Percentiles rank a stretch among this genome's conserved stretches.
These are phyloP conservation scores for Altica lythri DNA, from an alignment of 2,888 invertebrate species.

Conservation along the genomic window DNA sequence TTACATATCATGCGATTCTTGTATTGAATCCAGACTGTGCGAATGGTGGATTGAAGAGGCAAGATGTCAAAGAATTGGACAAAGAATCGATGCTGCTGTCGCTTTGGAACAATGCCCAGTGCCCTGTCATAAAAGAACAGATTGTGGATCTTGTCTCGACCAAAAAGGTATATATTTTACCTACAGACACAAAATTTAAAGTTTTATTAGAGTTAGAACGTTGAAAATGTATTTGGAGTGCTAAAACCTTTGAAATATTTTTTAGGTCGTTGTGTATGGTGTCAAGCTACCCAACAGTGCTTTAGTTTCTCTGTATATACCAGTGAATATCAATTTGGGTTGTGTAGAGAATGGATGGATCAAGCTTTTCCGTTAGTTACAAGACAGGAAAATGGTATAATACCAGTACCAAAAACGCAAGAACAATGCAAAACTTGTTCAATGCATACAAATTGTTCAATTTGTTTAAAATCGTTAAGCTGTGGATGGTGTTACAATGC, in stretches of 20 bases:
- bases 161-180: conserved; percentile 58
- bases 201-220: too few species aligned
- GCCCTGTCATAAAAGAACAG: conserved; percentile 77
- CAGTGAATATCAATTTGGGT: conserved; percentile 90
- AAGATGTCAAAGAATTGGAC: conserved; percentile 78
- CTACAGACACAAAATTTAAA: conserved; percentile 9
- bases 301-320: conserved; percentile 96
- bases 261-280: conserved; percentile 86
- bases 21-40: conserved; percentile 75
- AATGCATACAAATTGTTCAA: conserved; percentile 74
- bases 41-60: conserved; percentile 94
- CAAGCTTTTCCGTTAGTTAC: conserved; percentile 65
- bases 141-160: conserved; percentile 82
- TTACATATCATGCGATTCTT: conserved; percentile 85
- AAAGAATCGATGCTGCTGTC: conserved; percentile 69
- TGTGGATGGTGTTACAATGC: conserved; percentile 95
- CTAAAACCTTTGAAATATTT: neutral
- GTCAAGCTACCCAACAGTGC: conserved; percentile 88
- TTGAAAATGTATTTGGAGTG: conserved; percentile 58
- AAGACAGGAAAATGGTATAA: conserved; percentile 50
- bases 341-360: conserved; percentile 93
- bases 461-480: conserved; percentile 80
- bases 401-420: conserved; percentile 50
- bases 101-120: conserved; percentile 72
- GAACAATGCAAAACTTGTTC: conserved; percentile 83